Conservation (phyloP, 1,140 invertebrate genomes). For the Bombus ignitus region DNA sequence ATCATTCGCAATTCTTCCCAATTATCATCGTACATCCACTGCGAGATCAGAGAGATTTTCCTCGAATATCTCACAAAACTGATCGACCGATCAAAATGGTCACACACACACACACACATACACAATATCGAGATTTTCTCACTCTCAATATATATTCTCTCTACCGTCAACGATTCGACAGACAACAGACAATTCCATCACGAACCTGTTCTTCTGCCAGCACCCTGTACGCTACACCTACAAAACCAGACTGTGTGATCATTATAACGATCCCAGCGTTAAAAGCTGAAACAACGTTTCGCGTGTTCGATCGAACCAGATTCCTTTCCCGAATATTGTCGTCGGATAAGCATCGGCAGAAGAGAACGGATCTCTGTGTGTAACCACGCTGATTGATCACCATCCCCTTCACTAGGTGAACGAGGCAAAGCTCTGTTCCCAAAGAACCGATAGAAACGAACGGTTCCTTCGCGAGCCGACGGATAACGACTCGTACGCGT, state of each 20-base stretch:
- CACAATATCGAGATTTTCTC: not conserved
- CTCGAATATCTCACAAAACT: conserved; percentile 10
- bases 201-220: not conserved
- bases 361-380: conserved; percentile 5
- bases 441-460: conserved; percentile 41
- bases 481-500: conserved; percentile 76
- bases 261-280: conserved; percentile 36
- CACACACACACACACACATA: not conserved
- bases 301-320: not conserved
- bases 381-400: conserved; percentile 72
- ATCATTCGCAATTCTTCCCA: not conserved
- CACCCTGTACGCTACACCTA: not conserved
- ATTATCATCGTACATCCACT: too few species aligned
- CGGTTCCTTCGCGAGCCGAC: conserved; percentile 53
- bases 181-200: conserved; percentile 33
- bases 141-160: not conserved
- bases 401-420: conserved; percentile 44
- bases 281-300: conserved; percentile 26
- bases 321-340: not conserved
- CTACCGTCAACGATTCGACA: not conserved
- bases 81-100: conserved; percentile 28
- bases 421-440: conserved; percentile 22
- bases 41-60: not conserved
- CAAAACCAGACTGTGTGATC: conserved; percentile 11
- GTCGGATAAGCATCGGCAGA: conserved; percentile 19